Base-by-base conservation (phyloP, 2,888 invertebrate species). In the Heliconius erato region DNA sequence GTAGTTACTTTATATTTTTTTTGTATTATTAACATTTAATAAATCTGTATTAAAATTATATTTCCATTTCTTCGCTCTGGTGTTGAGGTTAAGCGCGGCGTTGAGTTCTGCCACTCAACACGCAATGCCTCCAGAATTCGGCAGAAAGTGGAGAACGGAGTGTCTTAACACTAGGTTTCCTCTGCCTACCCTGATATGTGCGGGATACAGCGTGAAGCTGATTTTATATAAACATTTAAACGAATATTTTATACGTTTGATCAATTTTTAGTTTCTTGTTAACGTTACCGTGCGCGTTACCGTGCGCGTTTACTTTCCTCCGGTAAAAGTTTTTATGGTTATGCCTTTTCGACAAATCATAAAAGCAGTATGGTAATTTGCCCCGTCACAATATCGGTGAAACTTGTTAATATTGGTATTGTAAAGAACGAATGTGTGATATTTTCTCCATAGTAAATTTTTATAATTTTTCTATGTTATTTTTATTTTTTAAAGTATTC, bases 211-310 rank as follows among this genome's bases (percentile, higher is more conserved):
- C 2, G 2, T 32, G 2, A 32, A 32, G 32, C 32, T 32, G 32
- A 32, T n/a, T n/a, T n/a, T n/a, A n/a, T 35, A 40, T 74, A 82
- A 82, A 85, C 84, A 85, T 85, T 85, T 84, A 83, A 81, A 84
- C 82, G 79, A 80, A 85, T 82, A 87, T 86, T 86, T 86, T 85
- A 84, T 83, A 78, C 80, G 11, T 81, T 82, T 83, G 82, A 85
- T 86, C 82, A 83, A 86, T 86, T 86, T 87, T 88, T 86, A 88
- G 86, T 85, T 86, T 85, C 87, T 86, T 82, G 82, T 81, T 82
- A 86, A 86, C 85, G 82, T 85, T 84, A 83, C n/a, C n/a, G n/a
- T n/a, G n/a, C n/a, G n/a, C n/a, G n/a, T n/a, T n/a, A 84, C 82
- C 74, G 84, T 82, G 83, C 83, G 81, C 84, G 79, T 86, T 82